A percentile compares a stretch with the other conserved stretches of the same genome.
Conservation (phyloP, 2,888 invertebrate genomes). For the Fabriciana adippe region DNA sequence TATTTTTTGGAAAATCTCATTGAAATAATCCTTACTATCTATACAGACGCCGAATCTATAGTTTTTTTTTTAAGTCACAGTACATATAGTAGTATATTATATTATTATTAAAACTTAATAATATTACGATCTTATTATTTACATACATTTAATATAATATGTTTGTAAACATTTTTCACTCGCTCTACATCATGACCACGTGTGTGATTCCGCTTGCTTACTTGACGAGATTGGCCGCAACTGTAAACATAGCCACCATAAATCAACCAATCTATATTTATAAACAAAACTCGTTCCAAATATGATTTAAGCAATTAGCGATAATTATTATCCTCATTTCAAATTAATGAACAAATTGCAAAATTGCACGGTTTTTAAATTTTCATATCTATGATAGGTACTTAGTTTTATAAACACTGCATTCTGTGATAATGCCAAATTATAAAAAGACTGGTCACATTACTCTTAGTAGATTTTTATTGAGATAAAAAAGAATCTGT, state of each 20-base stretch:
- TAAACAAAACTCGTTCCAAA: conserved; percentile 44
- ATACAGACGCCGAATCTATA: too few species aligned
- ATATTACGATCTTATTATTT: neutral
- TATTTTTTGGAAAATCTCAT: too few species aligned
- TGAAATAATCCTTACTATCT: too few species aligned
- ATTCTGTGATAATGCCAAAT: too few species aligned
- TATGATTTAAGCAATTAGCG: neutral
- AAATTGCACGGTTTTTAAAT: neutral
- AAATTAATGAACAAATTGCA: neutral
- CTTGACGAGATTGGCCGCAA: conserved; percentile 38
- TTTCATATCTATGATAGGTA: neutral
- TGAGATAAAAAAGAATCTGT: too few species aligned
- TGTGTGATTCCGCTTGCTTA: conserved; percentile 4
- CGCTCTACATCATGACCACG: conserved; percentile 10
- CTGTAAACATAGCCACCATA: conserved; percentile 45
- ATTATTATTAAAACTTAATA: neutral
- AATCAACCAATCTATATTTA: conserved; percentile 41
- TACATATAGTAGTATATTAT: too few species aligned
- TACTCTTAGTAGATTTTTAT: too few species aligned
- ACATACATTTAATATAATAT: conserved; percentile 17
- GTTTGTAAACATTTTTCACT: conserved; percentile 16
- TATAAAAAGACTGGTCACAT: too few species aligned
- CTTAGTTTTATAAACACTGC: neutral
- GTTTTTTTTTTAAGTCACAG: too few species aligned
- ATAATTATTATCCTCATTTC: neutral